These are phyloP conservation scores for Pristionchus japonicus DNA, from an alignment of 2,888 invertebrate species.

Conservation along the genomic window DNA sequence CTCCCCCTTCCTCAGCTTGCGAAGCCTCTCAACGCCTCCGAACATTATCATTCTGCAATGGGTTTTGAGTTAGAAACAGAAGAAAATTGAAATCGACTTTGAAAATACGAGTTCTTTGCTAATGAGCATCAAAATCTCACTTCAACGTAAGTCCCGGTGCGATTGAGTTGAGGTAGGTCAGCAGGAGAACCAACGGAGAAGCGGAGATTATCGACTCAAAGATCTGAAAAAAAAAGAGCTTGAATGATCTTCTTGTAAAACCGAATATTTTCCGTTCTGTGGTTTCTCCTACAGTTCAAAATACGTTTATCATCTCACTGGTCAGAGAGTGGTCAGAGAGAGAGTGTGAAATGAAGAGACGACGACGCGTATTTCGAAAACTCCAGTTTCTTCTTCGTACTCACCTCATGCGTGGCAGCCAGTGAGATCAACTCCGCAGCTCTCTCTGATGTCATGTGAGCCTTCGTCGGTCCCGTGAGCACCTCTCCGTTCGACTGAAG, in stretches of 20 bases:
- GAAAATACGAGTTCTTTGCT: not conserved
- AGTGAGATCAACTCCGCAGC: constrained; percentile 47
- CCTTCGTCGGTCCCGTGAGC: not conserved
- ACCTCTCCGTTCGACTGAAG: constrained; percentile 20
- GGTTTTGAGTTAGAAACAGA: too few relatives aligned
- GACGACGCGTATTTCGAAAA: too few relatives aligned
- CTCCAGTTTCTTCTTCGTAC: not conserved
- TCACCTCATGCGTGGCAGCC: constrained; percentile 34
- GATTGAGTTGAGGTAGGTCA: not conserved
- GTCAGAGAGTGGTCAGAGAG: too few relatives aligned
- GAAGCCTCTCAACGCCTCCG: not conserved
- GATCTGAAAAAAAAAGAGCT: too few relatives aligned
- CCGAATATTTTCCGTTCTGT: too few relatives aligned
- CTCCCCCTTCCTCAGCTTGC: constrained; percentile 27
- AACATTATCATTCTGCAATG: not conserved
- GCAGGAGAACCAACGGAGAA: constrained; percentile 6
- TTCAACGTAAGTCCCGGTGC: not conserved
- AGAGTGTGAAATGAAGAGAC: too few relatives aligned
- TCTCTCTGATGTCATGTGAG: constrained; percentile 45
- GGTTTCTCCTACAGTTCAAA: too few relatives aligned
- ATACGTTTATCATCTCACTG: too few relatives aligned
- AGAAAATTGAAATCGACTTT: not conserved
- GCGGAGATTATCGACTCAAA: constrained; percentile 13
- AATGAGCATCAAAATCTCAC: not conserved
- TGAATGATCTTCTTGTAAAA: too few relatives aligned